Conservation (phyloP, 2,113 vertebrate species). For the Nematolebias whitei region DNA sequence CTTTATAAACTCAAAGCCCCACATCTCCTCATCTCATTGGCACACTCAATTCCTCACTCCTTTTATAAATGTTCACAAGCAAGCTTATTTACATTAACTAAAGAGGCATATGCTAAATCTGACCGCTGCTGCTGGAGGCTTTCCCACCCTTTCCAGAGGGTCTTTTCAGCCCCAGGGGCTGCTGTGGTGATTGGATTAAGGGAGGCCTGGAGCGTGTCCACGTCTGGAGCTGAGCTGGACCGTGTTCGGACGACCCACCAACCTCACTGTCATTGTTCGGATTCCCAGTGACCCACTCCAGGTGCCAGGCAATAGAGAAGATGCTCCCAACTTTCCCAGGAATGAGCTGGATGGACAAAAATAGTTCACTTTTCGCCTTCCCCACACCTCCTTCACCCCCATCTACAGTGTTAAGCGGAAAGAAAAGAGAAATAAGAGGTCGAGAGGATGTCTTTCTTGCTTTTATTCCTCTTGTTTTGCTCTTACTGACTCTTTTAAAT, state of each 20-base stretch:
- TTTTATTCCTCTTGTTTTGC: conserved; percentile 40
- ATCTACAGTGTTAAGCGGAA: conserved; percentile 41
- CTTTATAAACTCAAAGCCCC: background rate
- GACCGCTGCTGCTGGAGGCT: conserved; percentile 69
- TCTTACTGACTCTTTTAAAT: conserved; percentile 66
- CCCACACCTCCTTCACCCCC: conserved; percentile 14
- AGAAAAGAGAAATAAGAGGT: conserved; percentile 47
- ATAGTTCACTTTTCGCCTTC: conserved; percentile 54
- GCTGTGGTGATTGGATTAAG: conserved; percentile 74
- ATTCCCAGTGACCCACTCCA: conserved; percentile 67
- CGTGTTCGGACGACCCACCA: conserved; percentile 62
- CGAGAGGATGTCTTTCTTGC: conserved; percentile 59
- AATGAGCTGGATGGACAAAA: conserved; percentile 61
- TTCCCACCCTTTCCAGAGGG: conserved; percentile 73
- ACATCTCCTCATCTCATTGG: conserved; percentile 19
- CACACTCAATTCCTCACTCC: conserved; percentile 18
- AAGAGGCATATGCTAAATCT: conserved; percentile 63
- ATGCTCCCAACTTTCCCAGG: conserved; percentile 75
- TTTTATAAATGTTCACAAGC: conserved; percentile 48
- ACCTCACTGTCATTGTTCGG: conserved; percentile 65
- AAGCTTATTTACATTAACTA: conserved; percentile 70
- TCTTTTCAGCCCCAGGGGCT: conserved; percentile 70
- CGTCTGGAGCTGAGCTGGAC: conserved; percentile 67
- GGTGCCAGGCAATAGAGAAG: conserved; percentile 74
- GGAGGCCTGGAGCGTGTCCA: conserved; percentile 73